phyloP scores from a whole-genome alignment of 2,113 vertebrate genomes.

The Notothenia rossii region DNA sequence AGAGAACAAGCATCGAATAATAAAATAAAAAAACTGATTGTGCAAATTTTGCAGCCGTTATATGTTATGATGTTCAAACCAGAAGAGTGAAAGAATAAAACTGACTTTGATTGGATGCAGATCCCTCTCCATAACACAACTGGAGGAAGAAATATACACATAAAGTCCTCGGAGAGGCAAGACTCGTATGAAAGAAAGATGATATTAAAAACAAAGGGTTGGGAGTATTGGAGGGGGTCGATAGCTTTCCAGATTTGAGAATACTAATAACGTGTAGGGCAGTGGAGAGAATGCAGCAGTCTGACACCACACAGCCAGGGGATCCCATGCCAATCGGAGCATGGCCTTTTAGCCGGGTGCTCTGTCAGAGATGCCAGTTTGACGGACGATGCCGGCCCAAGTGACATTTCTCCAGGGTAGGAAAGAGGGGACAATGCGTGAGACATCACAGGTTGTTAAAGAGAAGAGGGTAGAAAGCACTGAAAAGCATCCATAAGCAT shows the following conservation, averaged over 20 bases:
- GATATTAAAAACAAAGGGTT: neutral
- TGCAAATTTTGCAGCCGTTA: neutral
- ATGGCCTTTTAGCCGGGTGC: slow-evolving; percentile 78
- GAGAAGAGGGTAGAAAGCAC: slow-evolving; percentile 47
- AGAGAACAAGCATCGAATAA: slow-evolving; percentile 26
- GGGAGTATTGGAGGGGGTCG: neutral
- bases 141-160: slow-evolving; percentile 4
- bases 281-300: slow-evolving; percentile 30
- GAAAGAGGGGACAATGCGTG: slow-evolving; percentile 48
- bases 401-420: slow-evolving; percentile 81
- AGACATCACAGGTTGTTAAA: slow-evolving; percentile 60
- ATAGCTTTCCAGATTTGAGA: slow-evolving; percentile 32
- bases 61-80: slow-evolving; percentile 8
- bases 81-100: neutral
- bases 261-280: slow-evolving; percentile 42
- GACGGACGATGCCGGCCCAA: slow-evolving; percentile 71
- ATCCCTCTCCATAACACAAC: neutral
- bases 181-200: neutral
- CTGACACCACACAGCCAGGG: slow-evolving; percentile 71
- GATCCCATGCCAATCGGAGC: slow-evolving; percentile 80
- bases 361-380: slow-evolving; percentile 82
- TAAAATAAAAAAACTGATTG: slow-evolving; percentile 1
- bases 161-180: slow-evolving; percentile 26
- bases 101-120: neutral
- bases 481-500: slow-evolving; percentile 26